phyloP scores from a whole-genome alignment of 1,140 invertebrate genomes.

The Heliothis subflexa region DNA sequence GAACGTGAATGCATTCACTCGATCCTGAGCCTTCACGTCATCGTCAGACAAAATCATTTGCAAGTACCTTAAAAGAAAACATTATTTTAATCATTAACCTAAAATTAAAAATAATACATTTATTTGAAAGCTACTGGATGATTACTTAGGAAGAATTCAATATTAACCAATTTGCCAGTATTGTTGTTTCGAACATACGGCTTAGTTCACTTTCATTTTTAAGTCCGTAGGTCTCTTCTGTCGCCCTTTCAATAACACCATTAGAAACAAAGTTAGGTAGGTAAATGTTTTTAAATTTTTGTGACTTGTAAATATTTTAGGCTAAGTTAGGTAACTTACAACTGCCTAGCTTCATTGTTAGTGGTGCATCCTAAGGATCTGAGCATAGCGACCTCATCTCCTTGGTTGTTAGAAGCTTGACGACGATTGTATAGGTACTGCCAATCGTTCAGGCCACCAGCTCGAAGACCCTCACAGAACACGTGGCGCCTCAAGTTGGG shows the following conservation, averaged over 20 bases:
- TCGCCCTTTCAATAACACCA: too few relatives aligned
- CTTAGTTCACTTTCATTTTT: too few relatives aligned
- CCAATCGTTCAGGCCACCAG: slow-evolving; percentile 86
- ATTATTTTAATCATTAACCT: neutral
- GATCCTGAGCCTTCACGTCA: slow-evolving; percentile 75
- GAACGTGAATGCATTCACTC: slow-evolving; percentile 75
- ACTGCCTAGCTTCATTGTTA: slow-evolving; percentile 60
- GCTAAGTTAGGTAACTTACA: slow-evolving; percentile 58
- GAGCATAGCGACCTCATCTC: slow-evolving; percentile 86
- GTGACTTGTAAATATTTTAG: too few relatives aligned
- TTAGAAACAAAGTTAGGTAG: too few relatives aligned
- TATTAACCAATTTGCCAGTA: too few relatives aligned
- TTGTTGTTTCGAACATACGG: too few relatives aligned
- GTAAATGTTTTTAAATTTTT: too few relatives aligned
- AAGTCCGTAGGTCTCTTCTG: too few relatives aligned
- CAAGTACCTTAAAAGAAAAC: slow-evolving; percentile 64
- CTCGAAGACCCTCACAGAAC: slow-evolving; percentile 86
- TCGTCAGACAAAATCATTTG: slow-evolving; percentile 69
- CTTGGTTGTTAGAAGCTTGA: slow-evolving; percentile 82
- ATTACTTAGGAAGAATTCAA: too few relatives aligned
- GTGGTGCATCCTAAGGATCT: slow-evolving; percentile 87
- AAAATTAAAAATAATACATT: too few relatives aligned
- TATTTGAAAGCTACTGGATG: too few relatives aligned
- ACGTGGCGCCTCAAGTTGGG: slow-evolving; percentile 80
- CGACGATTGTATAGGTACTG: slow-evolving; percentile 83